Conservation (phyloP, 2,113 vertebrate species). For the Rallus limicola region DNA sequence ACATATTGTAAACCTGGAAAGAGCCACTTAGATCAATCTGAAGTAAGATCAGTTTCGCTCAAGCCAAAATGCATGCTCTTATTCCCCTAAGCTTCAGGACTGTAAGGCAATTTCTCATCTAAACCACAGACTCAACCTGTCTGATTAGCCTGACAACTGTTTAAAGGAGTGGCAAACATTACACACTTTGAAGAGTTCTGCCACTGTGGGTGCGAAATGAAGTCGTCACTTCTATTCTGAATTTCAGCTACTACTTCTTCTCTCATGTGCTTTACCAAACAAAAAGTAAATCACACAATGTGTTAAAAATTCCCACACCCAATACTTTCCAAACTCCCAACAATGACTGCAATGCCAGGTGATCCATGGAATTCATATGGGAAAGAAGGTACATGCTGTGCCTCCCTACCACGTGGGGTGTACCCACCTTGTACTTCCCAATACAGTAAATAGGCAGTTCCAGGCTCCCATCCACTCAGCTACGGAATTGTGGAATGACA, state of each 20-base stretch:
- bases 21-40: not conserved
- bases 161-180: not conserved
- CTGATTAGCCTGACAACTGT: not conserved
- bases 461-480: not conserved
- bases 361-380: not conserved
- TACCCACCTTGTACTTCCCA: not conserved
- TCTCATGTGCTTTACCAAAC: not conserved
- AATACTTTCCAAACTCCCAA: not conserved
- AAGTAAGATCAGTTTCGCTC: not conserved
- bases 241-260: constrained; percentile 27
- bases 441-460: not conserved
- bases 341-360: not conserved
- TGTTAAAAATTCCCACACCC: not conserved
- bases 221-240: not conserved
- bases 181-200: constrained; percentile 1
- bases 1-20: not conserved
- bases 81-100: not conserved
- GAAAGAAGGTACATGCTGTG: not conserved
- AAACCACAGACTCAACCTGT: not conserved
- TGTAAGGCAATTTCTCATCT: not conserved
- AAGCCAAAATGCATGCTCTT: not conserved
- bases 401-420: rapidly evolving
- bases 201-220: not conserved
- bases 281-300: not conserved
- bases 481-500: not conserved